Percentiles rank a stretch among this genome's conserved stretches.
Conservation (phyloP, 2,888 invertebrate genomes). For the Leucophenga montana region DNA sequence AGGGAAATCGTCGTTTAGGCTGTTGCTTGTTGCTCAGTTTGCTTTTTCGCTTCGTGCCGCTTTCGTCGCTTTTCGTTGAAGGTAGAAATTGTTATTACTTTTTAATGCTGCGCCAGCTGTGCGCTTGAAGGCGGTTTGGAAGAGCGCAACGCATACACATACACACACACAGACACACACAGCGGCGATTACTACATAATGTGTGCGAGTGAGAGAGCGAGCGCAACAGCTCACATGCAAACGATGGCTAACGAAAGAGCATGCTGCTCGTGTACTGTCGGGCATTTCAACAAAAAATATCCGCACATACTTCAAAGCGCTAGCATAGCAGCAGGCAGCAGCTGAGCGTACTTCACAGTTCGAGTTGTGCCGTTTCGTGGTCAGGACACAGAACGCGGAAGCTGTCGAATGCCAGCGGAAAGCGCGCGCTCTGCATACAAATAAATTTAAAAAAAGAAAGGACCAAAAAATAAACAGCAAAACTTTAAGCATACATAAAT, state of each 20-base stretch:
- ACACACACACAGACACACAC: background rate
- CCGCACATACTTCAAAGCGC: background rate
- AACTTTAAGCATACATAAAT: constrained; percentile 23
- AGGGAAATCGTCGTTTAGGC: constrained; percentile 62
- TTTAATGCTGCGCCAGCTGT: constrained; percentile 59
- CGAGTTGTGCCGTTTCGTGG: constrained; percentile 65
- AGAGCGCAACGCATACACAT: background rate
- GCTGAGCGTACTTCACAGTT: constrained; percentile 58
- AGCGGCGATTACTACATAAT: background rate
- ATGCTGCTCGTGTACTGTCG: background rate
- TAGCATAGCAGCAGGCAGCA: constrained; percentile 39
- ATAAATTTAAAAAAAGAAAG: background rate
- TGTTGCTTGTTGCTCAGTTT: constrained; percentile 52
- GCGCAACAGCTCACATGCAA: constrained; percentile 10
- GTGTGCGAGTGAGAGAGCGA: constrained; percentile 29
- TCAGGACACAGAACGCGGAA: constrained; percentile 60
- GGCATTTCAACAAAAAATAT: too few relatives aligned
- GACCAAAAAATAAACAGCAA: constrained; percentile 35
- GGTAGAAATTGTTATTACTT: constrained; percentile 67
- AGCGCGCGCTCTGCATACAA: constrained; percentile 22
- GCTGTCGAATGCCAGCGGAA: constrained; percentile 44
- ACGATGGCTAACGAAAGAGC: background rate
- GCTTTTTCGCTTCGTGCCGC: constrained; percentile 25
- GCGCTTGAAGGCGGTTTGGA: background rate
- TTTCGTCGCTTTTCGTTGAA: constrained; percentile 50